A percentile compares a stretch with the other conserved stretches of the same genome.
phyloP scores from a whole-genome alignment of 2,113 vertebrate species.

The Antechinus stuartii region DNA sequence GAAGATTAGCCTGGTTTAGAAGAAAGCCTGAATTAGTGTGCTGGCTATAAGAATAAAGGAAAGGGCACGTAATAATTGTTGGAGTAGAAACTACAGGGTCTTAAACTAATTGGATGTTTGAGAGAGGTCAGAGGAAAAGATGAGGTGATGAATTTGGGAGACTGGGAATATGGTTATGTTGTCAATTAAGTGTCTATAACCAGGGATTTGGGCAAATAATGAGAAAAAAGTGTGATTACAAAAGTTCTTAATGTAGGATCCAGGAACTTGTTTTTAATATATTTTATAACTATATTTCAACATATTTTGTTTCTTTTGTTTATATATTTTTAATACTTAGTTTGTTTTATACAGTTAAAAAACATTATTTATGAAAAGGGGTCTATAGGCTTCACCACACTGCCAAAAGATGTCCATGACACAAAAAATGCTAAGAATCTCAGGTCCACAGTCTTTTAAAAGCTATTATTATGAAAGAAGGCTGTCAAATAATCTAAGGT shows the following conservation, averaged over 20 bases:
- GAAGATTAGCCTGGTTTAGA: background rate
- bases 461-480: background rate
- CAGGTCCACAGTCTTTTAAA: background rate
- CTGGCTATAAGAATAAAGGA: background rate
- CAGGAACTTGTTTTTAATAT: background rate
- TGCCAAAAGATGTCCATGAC: background rate
- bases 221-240: background rate
- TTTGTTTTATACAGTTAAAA: background rate
- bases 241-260: background rate
- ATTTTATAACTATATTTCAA: background rate
- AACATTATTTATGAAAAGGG: background rate
- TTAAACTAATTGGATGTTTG: background rate
- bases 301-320: background rate
- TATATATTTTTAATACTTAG: background rate
- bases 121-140: background rate
- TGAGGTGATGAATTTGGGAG: background rate
- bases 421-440: background rate
- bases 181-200: background rate
- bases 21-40: background rate
- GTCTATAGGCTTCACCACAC: background rate
- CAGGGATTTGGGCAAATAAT: background rate
- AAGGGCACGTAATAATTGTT: background rate
- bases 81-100: background rate
- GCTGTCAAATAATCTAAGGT: accelerated
- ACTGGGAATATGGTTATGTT: background rate